Base-by-base conservation (phyloP, 2,113 vertebrate species). In the Arothron firmamentum region DNA sequence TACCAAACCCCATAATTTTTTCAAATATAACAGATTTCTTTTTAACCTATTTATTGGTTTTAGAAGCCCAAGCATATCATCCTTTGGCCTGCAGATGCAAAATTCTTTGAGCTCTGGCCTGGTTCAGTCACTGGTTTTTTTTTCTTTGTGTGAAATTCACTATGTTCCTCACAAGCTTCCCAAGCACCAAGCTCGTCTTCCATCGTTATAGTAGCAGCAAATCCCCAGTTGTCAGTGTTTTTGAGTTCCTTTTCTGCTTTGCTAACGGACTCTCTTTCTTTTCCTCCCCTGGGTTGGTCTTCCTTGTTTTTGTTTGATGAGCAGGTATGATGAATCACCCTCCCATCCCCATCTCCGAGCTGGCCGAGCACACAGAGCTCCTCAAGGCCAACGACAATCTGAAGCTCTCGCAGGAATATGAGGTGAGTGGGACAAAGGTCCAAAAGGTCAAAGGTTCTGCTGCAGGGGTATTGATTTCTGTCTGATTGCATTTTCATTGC, bases 341-440 rank as follows among this genome's bases (percentile, higher is more conserved):
- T 0, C 96, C 97, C 2, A 95, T 98, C 72, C 94, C 96, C 0
- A 93, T 99, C 75, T 83, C 94, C 0, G 96, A 99, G 86, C 92
- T 99, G 89, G 92, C 94, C 0, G 96, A 99, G 79, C 96, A 99
- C 90, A 97, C 95, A 0, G 96, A 99, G 59, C 92, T 95, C 56
- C 94, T 99, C 61, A 97, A 97, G 80, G 96, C 96, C 85, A 99
- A 99, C 14, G 96, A 99, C 92, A 98, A 97, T 90, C 92, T 99
- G 68, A 98, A 98, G 84, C 93, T 99, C 62, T 98, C 96, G 49
- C 96, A 99, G 88, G 96, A 99, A 79, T 99, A 98, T 2, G 96
- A 97, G 96, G 96, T 98, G 88, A 84, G 92, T 78, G 56, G 71
- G 13, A 47, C 63, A 52, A 57, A 54, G 25, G 63, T 58, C 71